A percentile compares a stretch with the other conserved stretches of the same genome.
Evolutionary conservation across 2,888 invertebrate species (phyloP).

Genomic region (Scaeva pyrastri): DNA sequence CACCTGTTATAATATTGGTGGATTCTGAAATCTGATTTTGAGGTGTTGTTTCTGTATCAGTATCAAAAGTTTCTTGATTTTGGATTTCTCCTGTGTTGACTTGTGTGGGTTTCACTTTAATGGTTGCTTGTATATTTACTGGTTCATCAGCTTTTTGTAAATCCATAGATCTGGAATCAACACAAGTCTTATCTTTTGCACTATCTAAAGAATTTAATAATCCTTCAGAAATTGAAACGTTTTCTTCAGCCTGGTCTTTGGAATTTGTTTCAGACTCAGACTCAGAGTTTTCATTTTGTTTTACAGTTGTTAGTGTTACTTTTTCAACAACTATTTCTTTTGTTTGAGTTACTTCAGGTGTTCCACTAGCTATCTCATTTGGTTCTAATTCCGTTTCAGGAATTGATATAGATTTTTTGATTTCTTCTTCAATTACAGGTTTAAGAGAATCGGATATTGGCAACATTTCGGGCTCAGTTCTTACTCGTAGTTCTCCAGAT

Average conservation of each 20-base stretch:
- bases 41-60: background rate
- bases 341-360: background rate
- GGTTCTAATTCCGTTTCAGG: background rate
- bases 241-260: background rate
- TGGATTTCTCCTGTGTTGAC: background rate
- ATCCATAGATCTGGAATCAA: background rate
- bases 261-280: background rate
- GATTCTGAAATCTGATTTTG: background rate
- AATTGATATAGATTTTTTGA: background rate
- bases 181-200: background rate
- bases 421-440: background rate
- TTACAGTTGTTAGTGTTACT: background rate
- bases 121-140: background rate
- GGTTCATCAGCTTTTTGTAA: background rate
- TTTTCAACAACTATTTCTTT: background rate
- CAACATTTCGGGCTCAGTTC: no score
- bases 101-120: background rate
- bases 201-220: background rate
- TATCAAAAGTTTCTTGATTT: background rate
- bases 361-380: background rate
- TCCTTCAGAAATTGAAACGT: background rate
- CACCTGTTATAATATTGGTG: background rate
- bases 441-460: background rate
- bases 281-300: background rate
- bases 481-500: no score